Evolutionary conservation across 2,113 vertebrate species (phyloP), one percentile per base, ranked within the genome.

Genomic region (Scomber japonicus): DNA sequence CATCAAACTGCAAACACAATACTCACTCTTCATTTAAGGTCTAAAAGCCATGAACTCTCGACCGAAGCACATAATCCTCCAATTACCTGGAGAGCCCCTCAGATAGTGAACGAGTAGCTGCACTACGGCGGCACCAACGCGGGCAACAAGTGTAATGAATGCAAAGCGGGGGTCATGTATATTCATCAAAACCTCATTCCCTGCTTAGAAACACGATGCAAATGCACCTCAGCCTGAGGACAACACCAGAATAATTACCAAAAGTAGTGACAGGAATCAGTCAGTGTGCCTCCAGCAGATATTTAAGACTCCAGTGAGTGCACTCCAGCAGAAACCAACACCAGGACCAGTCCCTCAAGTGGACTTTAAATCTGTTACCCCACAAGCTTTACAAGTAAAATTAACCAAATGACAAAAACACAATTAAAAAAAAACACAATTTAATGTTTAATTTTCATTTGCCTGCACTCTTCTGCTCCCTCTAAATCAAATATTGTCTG

Each of bases 151-250:
- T 80, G 55, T 50, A 86, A 78, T 73, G 65, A 80, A 86, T 88
- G 67, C 46, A 24, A 78, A 89, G 54, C 56, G 79, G 71, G 40
- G 60, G 24, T 27, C 63, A 83, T 92, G 77, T 75, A 74, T 85
- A 90, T 85, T 89, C 75, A 90, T 91, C 64, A 82, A 63, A 77
- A 77, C 30, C 62, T 21, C 69, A 27, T 70, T 86, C 73, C 56
- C 59, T 65, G 78, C 72, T 66, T 54, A 24, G 72, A 86, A 55
- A 85, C 50, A 76, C 12, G 3, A 81, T 75, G 61, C 62, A 71
- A 83, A 88, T 71, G 27, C 71, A 82, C 24, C 63, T 31, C 54
- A 44, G 63, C 76, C 69, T 85, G 68, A 81, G 31, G 81, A 76
- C 83, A 85, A 68, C 40, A 64, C 30, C 35, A 62, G 81, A 90